Conservation (phyloP, 2,888 invertebrate genomes). For the Dolomedes plantarius region DNA sequence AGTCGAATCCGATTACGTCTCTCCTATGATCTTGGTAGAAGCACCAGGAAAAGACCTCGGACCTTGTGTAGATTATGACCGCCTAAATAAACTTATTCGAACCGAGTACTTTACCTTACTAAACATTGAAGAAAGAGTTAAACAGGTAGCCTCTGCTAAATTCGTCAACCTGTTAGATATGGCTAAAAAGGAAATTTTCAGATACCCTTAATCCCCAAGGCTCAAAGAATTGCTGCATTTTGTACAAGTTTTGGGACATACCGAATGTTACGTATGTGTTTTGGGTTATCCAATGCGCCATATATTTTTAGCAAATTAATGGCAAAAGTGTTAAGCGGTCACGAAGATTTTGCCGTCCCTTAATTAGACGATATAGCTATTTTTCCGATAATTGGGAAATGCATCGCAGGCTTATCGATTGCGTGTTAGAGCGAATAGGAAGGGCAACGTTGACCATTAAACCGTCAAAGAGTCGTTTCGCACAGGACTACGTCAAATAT, state of each 20-base stretch:
- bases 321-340: neutral
- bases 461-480: neutral
- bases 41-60: neutral
- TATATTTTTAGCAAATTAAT: neutral
- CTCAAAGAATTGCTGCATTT: neutral
- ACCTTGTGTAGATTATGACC: constrained; percentile 3
- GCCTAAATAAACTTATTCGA: too few species aligned
- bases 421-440: neutral
- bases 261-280: too few species aligned
- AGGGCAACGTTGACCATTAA: neutral
- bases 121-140: constrained; percentile 1
- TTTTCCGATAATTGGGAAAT: neutral
- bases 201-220: neutral
- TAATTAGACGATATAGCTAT: neutral
- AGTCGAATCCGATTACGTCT: neutral
- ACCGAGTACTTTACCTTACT: constrained; percentile 7
- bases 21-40: too few species aligned
- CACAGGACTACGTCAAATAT: neutral
- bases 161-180: neutral
- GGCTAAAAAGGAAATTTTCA: neutral
- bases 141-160: too few species aligned
- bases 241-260: too few species aligned
- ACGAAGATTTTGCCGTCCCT: neutral
- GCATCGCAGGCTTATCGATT: neutral
- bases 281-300: too few species aligned